A percentile compares a stretch with the other conserved stretches of the same genome.
Conservation (phyloP, 2,888 invertebrate species). For the Habrosyne pyritoides region DNA sequence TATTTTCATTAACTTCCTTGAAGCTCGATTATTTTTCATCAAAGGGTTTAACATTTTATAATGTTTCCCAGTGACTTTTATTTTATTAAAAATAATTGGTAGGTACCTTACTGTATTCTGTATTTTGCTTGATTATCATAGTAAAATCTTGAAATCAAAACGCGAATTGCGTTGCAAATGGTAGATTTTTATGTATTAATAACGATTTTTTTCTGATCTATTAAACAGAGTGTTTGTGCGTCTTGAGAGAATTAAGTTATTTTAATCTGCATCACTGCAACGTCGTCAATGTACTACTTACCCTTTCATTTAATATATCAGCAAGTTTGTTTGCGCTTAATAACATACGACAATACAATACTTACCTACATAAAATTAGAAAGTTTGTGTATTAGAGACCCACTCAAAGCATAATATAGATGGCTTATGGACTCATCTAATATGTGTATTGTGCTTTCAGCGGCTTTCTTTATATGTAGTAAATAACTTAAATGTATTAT, state of each 20-base stretch:
- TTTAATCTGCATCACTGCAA: too few species aligned
- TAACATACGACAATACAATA: too few species aligned
- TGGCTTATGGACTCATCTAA: neutral
- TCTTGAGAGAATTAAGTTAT: too few species aligned
- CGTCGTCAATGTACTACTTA: neutral
- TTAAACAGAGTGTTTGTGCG: too few species aligned
- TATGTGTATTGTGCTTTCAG: constrained; percentile 9
- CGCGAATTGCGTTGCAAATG: too few species aligned
- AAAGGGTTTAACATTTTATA: neutral
- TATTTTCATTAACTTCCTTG: constrained; percentile 12
- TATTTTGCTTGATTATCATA: too few species aligned
- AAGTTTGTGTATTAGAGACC: neutral
- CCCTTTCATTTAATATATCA: neutral
- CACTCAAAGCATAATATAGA: neutral
- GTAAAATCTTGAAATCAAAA: too few species aligned
- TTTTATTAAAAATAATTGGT: neutral
- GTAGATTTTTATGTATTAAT: too few species aligned
- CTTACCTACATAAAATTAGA: neutral
- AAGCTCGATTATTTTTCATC: neutral
- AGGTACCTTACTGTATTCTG: too few species aligned
- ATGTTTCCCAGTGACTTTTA: neutral
- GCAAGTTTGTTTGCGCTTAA: too few species aligned
- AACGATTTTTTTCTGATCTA: too few species aligned
- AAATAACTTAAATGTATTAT: neutral
- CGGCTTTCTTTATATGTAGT: neutral